Base-by-base conservation (phyloP, 2,113 vertebrate genomes). In the Gavia stellata region DNA sequence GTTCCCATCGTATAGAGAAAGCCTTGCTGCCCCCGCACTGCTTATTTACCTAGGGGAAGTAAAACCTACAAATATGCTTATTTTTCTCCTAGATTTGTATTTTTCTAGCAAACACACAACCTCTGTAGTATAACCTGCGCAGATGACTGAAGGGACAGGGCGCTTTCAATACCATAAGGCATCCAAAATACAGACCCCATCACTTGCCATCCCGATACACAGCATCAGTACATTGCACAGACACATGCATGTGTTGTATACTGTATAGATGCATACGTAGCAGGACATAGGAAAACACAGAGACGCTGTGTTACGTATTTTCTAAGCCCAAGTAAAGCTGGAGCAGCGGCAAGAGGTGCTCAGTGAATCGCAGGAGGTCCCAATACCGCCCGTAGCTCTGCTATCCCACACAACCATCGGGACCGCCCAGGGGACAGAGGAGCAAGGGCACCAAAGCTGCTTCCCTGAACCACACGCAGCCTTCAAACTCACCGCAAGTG, bases 171-270 rank as follows among this genome's bases (percentile, higher is more conserved):
- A 55, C 17, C 33, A 26, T 11, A 47, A 62, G 63, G 33, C 36
- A 61, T 16, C 24, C 47, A 55, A 55, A 95, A 80, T 5, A 12
- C 38, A 67, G 38, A 31, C 3, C 10, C 14, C 45, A 50, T 24
- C 33, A 6, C 58, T 11, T 47, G 28, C 70, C 47, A 31, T 9
- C 10, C 52, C 0, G 1, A 9, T 5, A 44, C n/a, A 34, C 34
- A 53, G 47, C 44, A 29, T 2, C 26, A 26, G 17, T 16, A 26
- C 2, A 9, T 3, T 33, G 24, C 18, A 12, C 0, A 31, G 38
- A 62, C 1, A 2, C 44, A 61, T 3, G 25, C 3, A 3, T 0
- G 4, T 0, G 10, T 23, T 75, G 66, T 10, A 8, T 5, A 11
- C 42, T 3, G 23, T 2, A 47, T 1, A 55, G 53, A 14, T 6